phyloP scores from a whole-genome alignment of 2,113 vertebrate genomes.

The Neodon shergylaensis region DNA sequence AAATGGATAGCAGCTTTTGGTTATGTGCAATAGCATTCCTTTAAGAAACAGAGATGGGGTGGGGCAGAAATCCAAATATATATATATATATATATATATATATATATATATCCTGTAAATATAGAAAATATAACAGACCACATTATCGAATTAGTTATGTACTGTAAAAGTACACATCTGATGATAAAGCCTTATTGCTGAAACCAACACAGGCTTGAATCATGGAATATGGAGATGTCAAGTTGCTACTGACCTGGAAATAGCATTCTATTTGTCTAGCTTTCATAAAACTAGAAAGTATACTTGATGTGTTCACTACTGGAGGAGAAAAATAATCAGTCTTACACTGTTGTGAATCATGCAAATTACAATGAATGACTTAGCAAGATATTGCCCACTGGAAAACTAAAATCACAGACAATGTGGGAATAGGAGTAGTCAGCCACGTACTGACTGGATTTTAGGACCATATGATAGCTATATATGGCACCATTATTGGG shows the following conservation, averaged over 20 bases:
- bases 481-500: neutral
- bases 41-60: neutral
- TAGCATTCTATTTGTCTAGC: neutral
- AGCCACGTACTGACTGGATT: neutral
- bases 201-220: neutral
- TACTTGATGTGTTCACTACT: neutral
- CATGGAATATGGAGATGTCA: neutral
- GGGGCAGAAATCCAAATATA: neutral
- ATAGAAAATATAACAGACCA: slow-evolving; percentile 4
- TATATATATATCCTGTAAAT: neutral
- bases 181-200: neutral
- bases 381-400: neutral
- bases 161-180: neutral
- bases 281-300: neutral
- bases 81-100: neutral
- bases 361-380: neutral
- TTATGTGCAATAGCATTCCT: neutral
- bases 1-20: neutral
- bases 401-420: neutral
- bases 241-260: neutral
- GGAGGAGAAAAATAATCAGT: neutral
- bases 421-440: neutral
- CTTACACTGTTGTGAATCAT: neutral
- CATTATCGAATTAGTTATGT: neutral
- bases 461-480: neutral